A percentile compares a stretch with the other conserved stretches of the same genome.
Conservation (phyloP, 2,797 vertebrate genomes). For the Alectoris magna region DNA sequence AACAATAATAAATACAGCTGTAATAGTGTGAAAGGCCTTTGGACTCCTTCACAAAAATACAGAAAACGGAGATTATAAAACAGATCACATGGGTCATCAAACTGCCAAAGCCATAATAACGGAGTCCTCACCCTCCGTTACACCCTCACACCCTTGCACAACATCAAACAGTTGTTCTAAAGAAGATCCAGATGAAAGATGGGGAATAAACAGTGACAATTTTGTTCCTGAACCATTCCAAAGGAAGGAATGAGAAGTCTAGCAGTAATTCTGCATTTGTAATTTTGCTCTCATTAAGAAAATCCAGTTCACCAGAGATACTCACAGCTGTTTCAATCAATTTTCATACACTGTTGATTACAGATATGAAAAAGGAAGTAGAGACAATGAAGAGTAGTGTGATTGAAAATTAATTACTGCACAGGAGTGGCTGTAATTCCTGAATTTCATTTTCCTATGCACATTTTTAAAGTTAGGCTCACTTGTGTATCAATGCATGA, state of each 20-base stretch:
- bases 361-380: background rate
- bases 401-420: background rate
- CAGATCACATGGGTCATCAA: background rate
- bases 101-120: background rate
- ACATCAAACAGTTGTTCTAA: background rate
- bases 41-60: background rate
- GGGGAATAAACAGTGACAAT: background rate
- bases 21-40: conserved; percentile 7
- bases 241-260: background rate
- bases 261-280: background rate
- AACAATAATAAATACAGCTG: background rate
- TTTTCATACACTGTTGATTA: conserved; percentile 18
- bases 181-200: background rate
- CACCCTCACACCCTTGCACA: background rate
- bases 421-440: background rate
- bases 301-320: background rate
- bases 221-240: background rate
- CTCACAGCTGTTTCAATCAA: background rate
- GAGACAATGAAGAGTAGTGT: background rate
- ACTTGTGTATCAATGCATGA: background rate
- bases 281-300: background rate
- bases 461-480: background rate
- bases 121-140: background rate
- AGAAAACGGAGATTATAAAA: background rate
- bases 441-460: background rate